Evolutionary conservation across 2,113 vertebrate genomes (phyloP), one percentile per base, ranked within the genome.

Genomic region (Labeo catla): DNA sequence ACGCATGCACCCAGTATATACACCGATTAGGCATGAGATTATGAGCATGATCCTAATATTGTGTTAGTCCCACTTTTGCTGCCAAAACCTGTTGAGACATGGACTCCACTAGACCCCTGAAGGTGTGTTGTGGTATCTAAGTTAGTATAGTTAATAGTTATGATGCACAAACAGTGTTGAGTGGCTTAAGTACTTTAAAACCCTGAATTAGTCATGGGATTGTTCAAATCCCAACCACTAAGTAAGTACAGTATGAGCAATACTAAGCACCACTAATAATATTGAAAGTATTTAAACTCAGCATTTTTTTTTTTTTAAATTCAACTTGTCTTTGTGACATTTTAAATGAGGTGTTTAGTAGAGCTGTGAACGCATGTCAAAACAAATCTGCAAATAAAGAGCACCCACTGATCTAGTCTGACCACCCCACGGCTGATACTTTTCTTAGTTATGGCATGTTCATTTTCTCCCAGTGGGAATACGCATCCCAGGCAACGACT

Each of bases 361-460:
- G 68, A 86, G 73, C 83, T 88, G 72, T 84, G 73, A 88, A 86
- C 2, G 34, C 85, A 84, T 43, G 85, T 88, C 87, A 88, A 81
- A 82, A 79, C 76, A 79, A 80, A 65, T 76, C 74, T 39, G n/a
- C 81, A 73, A 43, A 47, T 54, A 86, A 84, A 86, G 83, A 81
- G 73, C 73, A 57, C 70, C 80, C 74, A 28, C 80, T 68, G 88
- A 50, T 65, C 11, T 61, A 47, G 39, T 63, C 77, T 66, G 21
- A 39, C 61, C 28, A 36, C 61, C 47, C 59, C 84, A 15, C 50
- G 36, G 68, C 16, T 50, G 76, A 52, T 21, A 47, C 6, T 90
- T 78, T 93, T 86, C 94, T 93, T 93, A 95, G 93, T 94, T 92
- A 54, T 78, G 52, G 39, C 68, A 54, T 73, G 70, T 76, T 80